These are phyloP conservation scores for Conus canariensis DNA, from an alignment of 2,888 invertebrate genomes.

Conservation along the genomic window DNA sequence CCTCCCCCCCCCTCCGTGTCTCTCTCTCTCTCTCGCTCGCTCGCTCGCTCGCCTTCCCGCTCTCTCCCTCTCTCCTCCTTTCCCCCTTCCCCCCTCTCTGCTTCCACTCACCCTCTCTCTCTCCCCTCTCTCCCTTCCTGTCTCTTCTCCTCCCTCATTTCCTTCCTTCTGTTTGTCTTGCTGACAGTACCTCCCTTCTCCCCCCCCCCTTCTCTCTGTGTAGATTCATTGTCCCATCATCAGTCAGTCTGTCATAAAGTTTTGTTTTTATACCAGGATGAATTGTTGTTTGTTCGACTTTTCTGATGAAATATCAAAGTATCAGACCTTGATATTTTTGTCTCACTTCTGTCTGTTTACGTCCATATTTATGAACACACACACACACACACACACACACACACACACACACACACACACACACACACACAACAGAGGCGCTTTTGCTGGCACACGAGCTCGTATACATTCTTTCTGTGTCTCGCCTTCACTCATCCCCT, in stretches of 20 bases:
- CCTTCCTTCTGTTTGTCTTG: not conserved
- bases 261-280: no score
- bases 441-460: no score
- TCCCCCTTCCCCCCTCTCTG: not conserved
- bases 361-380: no score
- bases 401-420: not conserved
- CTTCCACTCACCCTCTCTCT: not conserved
- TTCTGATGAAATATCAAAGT: no score
- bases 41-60: conserved; percentile 8
- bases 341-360: no score
- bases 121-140: conserved; percentile 11
- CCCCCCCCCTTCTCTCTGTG: no score
- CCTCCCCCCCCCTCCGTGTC: not conserved
- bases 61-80: not conserved
- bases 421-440: no score
- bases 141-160: conserved; percentile 20
- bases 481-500: not conserved
- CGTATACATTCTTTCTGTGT: not conserved
- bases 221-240: no score
- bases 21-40: conserved; percentile 34
- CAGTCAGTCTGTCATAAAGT: no score
- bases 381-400: not conserved
- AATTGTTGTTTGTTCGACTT: no score
- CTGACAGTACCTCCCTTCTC: no score
- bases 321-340: no score